phyloP scores from a whole-genome alignment of 2,797 vertebrate species.

The Microctenopoma stevenorrisi region DNA sequence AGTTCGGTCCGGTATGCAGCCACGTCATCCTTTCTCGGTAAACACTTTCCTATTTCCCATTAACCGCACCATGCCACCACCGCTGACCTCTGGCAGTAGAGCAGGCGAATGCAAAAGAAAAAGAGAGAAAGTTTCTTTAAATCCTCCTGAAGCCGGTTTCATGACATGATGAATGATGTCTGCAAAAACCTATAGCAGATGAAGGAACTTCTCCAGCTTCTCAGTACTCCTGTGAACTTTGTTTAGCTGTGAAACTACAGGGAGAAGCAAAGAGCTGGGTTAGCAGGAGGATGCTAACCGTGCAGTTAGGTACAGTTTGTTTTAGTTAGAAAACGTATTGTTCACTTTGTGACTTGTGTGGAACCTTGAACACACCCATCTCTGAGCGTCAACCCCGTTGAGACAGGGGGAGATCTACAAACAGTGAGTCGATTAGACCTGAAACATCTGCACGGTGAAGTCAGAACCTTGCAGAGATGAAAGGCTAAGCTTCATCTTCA shows the following conservation, averaged over 20 bases:
- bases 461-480: slow-evolving; percentile 58
- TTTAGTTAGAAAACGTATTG: too few relatives aligned
- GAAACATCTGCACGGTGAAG: slow-evolving; percentile 1
- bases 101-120: background rate
- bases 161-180: background rate
- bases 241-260: too few relatives aligned
- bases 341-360: background rate
- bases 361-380: slow-evolving; percentile 26
- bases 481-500: slow-evolving; percentile 16
- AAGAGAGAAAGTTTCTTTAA: background rate
- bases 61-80: background rate
- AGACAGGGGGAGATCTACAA: slow-evolving; percentile 54
- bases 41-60: background rate
- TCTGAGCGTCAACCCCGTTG: slow-evolving; percentile 40
- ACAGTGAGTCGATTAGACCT: slow-evolving; percentile 20
- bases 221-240: background rate
- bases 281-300: too few relatives aligned
- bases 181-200: background rate
- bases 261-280: too few relatives aligned
- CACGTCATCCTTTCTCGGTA: background rate
- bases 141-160: background rate
- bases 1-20: slow-evolving; percentile 4
- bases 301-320: too few relatives aligned
- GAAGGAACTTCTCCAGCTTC: background rate
- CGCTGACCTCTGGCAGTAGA: background rate